Conservation (phyloP, 2,113 vertebrate genomes). For the Macaca nemestrina region DNA sequence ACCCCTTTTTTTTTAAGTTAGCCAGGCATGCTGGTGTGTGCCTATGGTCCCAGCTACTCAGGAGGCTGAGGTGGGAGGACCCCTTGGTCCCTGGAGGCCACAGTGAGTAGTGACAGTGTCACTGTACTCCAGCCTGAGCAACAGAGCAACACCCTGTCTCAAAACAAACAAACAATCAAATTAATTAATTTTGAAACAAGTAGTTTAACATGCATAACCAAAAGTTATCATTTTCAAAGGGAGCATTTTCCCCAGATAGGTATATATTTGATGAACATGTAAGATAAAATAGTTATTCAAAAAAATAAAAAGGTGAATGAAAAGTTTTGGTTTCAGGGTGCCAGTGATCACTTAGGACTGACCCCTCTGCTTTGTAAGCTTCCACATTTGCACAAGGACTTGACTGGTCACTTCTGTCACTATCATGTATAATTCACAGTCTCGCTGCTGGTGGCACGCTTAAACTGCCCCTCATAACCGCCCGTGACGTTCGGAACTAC, state of each 20-base stretch:
- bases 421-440: accelerated
- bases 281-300: neutral
- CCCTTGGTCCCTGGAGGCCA: too few species aligned
- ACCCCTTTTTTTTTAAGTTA: too few species aligned
- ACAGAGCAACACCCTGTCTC: too few species aligned
- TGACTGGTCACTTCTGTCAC: accelerated
- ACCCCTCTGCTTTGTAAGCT: accelerated
- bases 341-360: neutral
- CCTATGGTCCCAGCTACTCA: too few species aligned
- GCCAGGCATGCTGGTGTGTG: too few species aligned
- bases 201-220: neutral
- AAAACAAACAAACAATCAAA: too few species aligned
- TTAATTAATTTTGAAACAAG: neutral
- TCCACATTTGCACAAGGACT: neutral
- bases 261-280: neutral
- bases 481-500: neutral
- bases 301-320: neutral
- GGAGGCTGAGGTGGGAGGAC: too few species aligned
- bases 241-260: neutral
- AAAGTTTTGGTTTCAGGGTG: neutral
- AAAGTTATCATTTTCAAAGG: neutral
- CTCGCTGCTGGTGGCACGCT: neutral
- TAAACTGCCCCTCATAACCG: accelerated
- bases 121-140: too few species aligned
- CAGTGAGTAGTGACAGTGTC: too few species aligned